A percentile compares a stretch with the other conserved stretches of the same genome.
These are phyloP conservation scores for Gallinago media DNA, from an alignment of 2,113 vertebrate species.

Conservation along the genomic window DNA sequence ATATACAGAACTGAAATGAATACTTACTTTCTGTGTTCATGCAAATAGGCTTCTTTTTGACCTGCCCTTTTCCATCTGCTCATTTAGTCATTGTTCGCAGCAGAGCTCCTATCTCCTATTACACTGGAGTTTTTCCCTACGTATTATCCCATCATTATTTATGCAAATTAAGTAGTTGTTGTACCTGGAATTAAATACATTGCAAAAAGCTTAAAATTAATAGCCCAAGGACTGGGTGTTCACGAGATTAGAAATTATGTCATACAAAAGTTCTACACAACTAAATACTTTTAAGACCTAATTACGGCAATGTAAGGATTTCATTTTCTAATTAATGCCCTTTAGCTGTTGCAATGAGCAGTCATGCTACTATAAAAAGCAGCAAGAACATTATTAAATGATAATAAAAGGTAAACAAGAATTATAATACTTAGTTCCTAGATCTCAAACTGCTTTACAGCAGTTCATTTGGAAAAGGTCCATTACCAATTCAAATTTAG, in stretches of 20 bases:
- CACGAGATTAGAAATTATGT: background rate
- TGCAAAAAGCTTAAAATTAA: background rate
- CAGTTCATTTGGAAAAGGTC: background rate
- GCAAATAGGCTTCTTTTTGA: constrained; percentile 5
- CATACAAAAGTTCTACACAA: background rate
- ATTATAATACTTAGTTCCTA: background rate
- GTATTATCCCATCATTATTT: background rate
- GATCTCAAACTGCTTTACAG: background rate
- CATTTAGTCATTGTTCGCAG: background rate
- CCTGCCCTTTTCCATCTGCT: background rate
- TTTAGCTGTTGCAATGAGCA: background rate
- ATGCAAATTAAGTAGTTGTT: constrained; percentile 25
- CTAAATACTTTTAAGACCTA: background rate
- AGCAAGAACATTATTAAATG: background rate
- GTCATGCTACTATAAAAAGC: background rate
- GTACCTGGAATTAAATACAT: constrained; percentile 30
- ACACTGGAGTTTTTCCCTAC: background rate
- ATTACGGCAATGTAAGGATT: background rate
- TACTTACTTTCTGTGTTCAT: background rate
- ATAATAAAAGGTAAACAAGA: background rate
- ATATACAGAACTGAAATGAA: constrained; percentile 4
- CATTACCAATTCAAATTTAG: background rate
- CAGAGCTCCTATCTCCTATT: background rate
- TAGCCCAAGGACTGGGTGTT: background rate
- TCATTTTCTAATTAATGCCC: background rate